Evolutionary conservation across 2,888 invertebrate genomes (phyloP).

Genomic region (Acleris sparsana): DNA sequence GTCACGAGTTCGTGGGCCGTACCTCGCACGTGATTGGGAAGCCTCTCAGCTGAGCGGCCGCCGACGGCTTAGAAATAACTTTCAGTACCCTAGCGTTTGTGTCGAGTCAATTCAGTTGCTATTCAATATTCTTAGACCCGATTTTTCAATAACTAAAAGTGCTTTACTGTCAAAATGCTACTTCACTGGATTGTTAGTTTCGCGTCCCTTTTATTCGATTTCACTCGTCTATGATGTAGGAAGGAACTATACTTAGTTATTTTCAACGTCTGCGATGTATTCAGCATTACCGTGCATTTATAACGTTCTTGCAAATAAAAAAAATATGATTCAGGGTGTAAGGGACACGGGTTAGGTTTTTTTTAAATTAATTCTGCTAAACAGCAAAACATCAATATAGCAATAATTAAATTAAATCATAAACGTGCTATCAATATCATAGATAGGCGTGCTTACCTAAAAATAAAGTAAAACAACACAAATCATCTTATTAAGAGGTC

Average conservation of each 20-base stretch:
- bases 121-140: conserved; percentile 61
- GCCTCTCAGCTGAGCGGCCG: conserved; percentile 45
- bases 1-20: background rate
- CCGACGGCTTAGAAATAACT: conserved; percentile 63
- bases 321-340: no score
- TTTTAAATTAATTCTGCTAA: no score
- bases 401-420: no score
- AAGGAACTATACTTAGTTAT: no score
- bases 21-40: background rate
- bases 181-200: background rate
- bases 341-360: no score
- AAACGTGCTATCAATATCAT: no score
- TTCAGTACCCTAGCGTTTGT: conserved; percentile 51
- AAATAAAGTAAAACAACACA: background rate
- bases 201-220: background rate
- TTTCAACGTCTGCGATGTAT: no score
- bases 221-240: no score
- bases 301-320: no score
- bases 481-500: conserved; percentile 2
- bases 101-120: conserved; percentile 48
- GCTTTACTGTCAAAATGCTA: conserved; percentile 15
- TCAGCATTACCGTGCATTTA: no score
- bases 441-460: no score
- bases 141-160: conserved; percentile 53
- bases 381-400: no score